Base-by-base conservation (phyloP, 2,113 vertebrate species). In the Bambusicola thoracicus region DNA sequence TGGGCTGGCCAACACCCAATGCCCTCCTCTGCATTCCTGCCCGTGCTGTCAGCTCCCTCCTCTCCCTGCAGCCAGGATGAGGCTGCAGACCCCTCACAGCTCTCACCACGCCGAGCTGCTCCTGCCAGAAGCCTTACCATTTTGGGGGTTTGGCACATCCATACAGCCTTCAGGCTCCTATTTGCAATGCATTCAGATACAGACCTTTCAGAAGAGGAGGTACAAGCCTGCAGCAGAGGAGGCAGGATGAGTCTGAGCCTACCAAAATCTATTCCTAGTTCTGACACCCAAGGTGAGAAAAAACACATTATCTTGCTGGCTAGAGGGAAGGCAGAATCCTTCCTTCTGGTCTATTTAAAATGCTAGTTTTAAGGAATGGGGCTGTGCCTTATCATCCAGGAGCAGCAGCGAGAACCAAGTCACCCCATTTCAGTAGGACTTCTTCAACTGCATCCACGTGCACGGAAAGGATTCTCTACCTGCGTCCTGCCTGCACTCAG, bases 251-350 rank as follows among this genome's bases (percentile, higher is more conserved):
- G 63, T 46, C 49, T 36, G 25, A 81, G 92, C 77, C 81, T 46
- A 89, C 83, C 74, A 22, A 67, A 90, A 84, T 76, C 88, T 84
- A 13, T 51, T 92, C 81, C 91, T 53, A 25, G 11, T 53, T 94
- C 83, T 92, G 92, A 81, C 89, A 68, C 40, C 40, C 87, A 74
- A 94, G 84, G 87, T 80, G 92, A 91, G 93, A 77, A 91, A 69
- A 84, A 40, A 38, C 78, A 79, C 2, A 0, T 92, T 68, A 46
- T 22, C 40, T 82, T 80, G 76, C 75, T 81, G 92, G 95, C 90
- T 84, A 79, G 34, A 94, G 56, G 85, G 92, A 67, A 84, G 65
- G 80, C 36, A 19, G 6, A 90, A 94, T 81, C 83, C 56, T 34
- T 49, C 91, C 96, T 90, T 27, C 66, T 88, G 73, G 29, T 56